phyloP scores from a whole-genome alignment of 2,113 vertebrate species.

The Engraulis encrasicolus region DNA sequence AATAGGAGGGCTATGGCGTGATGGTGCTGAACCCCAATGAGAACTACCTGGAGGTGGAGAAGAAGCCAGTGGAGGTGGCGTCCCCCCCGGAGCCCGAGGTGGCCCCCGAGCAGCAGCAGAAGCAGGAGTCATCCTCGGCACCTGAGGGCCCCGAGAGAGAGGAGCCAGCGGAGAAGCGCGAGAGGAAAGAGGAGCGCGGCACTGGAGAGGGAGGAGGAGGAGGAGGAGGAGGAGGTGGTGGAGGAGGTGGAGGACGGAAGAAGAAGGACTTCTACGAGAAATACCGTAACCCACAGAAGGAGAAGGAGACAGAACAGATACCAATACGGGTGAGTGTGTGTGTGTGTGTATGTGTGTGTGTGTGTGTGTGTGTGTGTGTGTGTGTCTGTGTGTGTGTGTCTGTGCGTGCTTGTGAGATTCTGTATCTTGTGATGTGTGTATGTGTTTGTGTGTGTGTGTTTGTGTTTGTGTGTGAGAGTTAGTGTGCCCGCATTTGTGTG shows the following conservation, averaged over 20 bases:
- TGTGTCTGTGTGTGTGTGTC: conserved; percentile 24
- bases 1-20: conserved; percentile 93
- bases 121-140: conserved; percentile 51
- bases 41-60: conserved; percentile 96
- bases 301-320: conserved; percentile 88
- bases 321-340: conserved; percentile 89
- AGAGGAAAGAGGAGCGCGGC: conserved; percentile 82
- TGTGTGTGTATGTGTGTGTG: not conserved
- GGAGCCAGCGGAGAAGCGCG: conserved; percentile 94
- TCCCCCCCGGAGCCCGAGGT: conserved; percentile 52
- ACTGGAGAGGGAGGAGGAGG: conserved; percentile 81
- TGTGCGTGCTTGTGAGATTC: not conserved
- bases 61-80: conserved; percentile 73
- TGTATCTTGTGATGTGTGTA: not conserved
- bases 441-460: conserved; percentile 27
- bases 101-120: not conserved
- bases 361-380: conserved; percentile 33
- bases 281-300: conserved; percentile 95
- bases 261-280: conserved; percentile 94
- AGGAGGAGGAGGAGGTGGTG: conserved; percentile 92
- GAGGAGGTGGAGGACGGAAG: conserved; percentile 76
- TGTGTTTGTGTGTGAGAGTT: conserved; percentile 15
- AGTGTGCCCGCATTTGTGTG: conserved; percentile 32
- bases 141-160: conserved; percentile 85
- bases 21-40: conserved; percentile 98